Percentiles rank a stretch among this genome's conserved stretches.
Evolutionary conservation across 2,888 invertebrate species (phyloP).

Genomic region (Mythimna impura): DNA sequence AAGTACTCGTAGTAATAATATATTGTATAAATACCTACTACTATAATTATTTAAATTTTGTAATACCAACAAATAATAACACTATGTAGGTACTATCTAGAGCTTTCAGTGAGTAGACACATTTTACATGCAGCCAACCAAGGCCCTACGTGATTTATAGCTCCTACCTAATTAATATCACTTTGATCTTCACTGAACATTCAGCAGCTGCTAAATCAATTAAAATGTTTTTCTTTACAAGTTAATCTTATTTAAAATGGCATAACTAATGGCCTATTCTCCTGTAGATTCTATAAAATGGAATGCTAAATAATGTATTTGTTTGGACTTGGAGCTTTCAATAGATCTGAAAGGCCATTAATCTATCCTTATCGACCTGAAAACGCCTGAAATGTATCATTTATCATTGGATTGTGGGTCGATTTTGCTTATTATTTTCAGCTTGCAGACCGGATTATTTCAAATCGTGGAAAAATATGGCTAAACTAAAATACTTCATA

Average conservation of each 20-base stretch:
- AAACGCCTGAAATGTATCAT: constrained; percentile 21
- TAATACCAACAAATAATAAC: not conserved
- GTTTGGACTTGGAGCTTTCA: constrained; percentile 15
- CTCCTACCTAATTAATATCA: constrained; percentile 10
- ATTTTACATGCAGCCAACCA: constrained; percentile 12
- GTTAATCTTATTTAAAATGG: constrained; percentile 23
- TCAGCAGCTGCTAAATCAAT: constrained; percentile 8
- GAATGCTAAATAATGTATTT: constrained; percentile 11
- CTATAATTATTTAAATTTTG: not conserved
- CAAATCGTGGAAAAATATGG: not conserved
- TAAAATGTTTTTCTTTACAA: constrained; percentile 7
- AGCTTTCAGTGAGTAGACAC: not conserved
- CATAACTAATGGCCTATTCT: constrained; percentile 5
- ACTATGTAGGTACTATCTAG: not conserved
- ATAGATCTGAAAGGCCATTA: constrained; percentile 21
- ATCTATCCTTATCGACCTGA: constrained; percentile 21
- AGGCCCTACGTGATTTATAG: constrained; percentile 8
- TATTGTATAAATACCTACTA: no score
- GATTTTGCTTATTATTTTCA: constrained; percentile 1
- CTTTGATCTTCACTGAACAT: constrained; percentile 8
- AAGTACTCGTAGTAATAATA: not conserved
- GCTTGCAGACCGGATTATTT: not conserved
- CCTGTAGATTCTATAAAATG: not conserved
- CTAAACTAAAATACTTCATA: not conserved
- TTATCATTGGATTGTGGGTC: constrained; percentile 22